Evolutionary conservation across 53 echinoderm and acorn worm genomes (phyloP).

Genomic region (Echinometra lucunter): DNA sequence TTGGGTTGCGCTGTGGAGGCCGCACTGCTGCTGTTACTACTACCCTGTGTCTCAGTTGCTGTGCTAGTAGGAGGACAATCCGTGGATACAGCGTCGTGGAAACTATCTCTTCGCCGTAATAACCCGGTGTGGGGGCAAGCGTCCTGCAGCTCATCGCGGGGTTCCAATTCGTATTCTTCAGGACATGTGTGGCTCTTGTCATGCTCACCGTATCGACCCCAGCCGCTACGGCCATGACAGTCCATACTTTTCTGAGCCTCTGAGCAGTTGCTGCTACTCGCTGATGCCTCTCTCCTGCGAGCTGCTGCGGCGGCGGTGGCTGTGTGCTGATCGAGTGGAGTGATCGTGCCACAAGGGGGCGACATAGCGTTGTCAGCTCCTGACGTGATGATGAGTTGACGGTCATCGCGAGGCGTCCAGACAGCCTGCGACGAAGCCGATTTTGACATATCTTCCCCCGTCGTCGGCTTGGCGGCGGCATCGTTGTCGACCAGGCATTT

Average conservation of each 20-base stretch:
- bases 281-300: slow-evolving; percentile 38
- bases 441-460: not conserved
- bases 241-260: slow-evolving; percentile 80
- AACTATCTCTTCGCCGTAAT: slow-evolving; percentile 75
- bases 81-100: slow-evolving; percentile 64
- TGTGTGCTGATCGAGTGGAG: slow-evolving; percentile 51
- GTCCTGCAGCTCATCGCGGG: slow-evolving; percentile 72
- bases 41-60: slow-evolving; percentile 56
- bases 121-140: slow-evolving; percentile 82
- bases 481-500: not conserved
- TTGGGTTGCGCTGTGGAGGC: slow-evolving; percentile 69
- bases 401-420: slow-evolving; percentile 68
- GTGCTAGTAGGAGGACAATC: slow-evolving; percentile 27
- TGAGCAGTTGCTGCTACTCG: slow-evolving; percentile 69
- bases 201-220: slow-evolving; percentile 80
- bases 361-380: slow-evolving; percentile 60
- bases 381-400: slow-evolving; percentile 54
- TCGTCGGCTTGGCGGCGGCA: not conserved
- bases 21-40: slow-evolving; percentile 59
- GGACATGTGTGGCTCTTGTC: slow-evolving; percentile 75
- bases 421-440: slow-evolving; percentile 67
- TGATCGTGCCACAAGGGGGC: slow-evolving; percentile 73
- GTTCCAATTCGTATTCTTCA: slow-evolving; percentile 94
- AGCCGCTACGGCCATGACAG: slow-evolving; percentile 87
- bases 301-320: slow-evolving; percentile 41